A percentile compares a stretch with the other conserved stretches of the same genome.
Evolutionary conservation across 2,113 vertebrate species (phyloP).

Genomic region (Excalfactoria chinensis): DNA sequence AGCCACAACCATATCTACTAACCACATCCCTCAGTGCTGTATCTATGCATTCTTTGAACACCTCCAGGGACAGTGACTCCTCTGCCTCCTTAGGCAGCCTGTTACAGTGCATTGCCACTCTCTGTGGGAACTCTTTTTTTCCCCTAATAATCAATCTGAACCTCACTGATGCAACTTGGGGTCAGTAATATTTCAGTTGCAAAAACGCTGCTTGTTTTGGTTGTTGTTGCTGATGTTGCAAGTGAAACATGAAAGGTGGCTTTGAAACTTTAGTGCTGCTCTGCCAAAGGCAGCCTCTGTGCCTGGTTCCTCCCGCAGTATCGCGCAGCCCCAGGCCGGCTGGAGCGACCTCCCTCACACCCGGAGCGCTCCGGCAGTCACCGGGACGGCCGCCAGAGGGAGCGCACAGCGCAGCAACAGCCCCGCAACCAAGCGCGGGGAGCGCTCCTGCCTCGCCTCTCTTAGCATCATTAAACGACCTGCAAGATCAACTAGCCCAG

Average conservation of each 20-base stretch:
- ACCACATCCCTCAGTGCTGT: too few species aligned
- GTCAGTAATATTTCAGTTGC: not conserved
- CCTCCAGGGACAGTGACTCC: too few species aligned
- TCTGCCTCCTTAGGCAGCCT: too few species aligned
- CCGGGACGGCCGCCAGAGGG: not conserved
- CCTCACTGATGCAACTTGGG: too few species aligned
- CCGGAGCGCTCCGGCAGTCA: too few species aligned
- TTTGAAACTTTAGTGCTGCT: not conserved
- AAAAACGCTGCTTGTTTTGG: not conserved
- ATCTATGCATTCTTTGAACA: not conserved
- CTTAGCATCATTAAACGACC: too few species aligned
- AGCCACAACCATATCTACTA: not conserved
- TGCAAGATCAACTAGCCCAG: too few species aligned
- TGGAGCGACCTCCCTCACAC: not conserved
- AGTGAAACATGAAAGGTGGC: not conserved
- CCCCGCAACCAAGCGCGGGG: too few species aligned
- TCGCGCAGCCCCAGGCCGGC: rapidly evolving
- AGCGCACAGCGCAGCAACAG: not conserved
- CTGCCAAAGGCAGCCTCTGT: rapidly evolving
- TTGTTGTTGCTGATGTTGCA: not conserved
- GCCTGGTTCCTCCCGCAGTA: not conserved
- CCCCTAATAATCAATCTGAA: too few species aligned
- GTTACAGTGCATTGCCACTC: too few species aligned
- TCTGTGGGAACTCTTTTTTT: too few species aligned
- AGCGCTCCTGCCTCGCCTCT: too few species aligned